These are phyloP conservation scores for Synanthedon formicaeformis DNA, from an alignment of 2,888 invertebrate genomes.

Conservation along the genomic window DNA sequence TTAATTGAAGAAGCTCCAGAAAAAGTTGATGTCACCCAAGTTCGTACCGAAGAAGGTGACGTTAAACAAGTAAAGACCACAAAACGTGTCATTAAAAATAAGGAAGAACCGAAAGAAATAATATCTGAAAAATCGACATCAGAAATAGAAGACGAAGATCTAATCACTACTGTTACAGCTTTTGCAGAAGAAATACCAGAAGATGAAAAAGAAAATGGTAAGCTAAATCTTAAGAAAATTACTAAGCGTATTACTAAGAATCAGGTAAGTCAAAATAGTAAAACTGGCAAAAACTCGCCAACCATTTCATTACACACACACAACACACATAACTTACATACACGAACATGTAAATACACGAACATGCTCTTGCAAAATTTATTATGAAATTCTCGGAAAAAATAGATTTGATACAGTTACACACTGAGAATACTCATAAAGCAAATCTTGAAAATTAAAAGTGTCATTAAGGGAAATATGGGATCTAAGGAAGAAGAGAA, in stretches of 20 bases:
- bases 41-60: too few species aligned
- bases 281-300: slow-evolving; percentile 31
- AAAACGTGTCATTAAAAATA: too few species aligned
- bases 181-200: slow-evolving; percentile 17
- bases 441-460: slow-evolving; percentile 18
- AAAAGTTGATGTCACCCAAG: too few species aligned
- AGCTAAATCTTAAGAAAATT: slow-evolving; percentile 20
- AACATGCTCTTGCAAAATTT: slow-evolving; percentile 18
- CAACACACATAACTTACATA: slow-evolving; percentile 18
- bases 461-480: slow-evolving; percentile 24
- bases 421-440: slow-evolving; percentile 9
- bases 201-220: slow-evolving; percentile 17
- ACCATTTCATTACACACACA: slow-evolving; percentile 16
- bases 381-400: slow-evolving; percentile 13
- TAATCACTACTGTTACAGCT: slow-evolving; percentile 20
- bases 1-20: too few species aligned
- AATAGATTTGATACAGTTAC: slow-evolving; percentile 15
- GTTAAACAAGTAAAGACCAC: too few species aligned
- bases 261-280: slow-evolving; percentile 43
- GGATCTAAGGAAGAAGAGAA: slow-evolving; percentile 29
- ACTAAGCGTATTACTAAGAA: slow-evolving; percentile 3
- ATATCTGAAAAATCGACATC: too few species aligned
- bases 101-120: too few species aligned
- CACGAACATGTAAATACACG: slow-evolving; percentile 19
- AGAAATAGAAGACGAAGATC: too few species aligned